Evolutionary conservation across 2,797 vertebrate genomes (phyloP).

Genomic region (Hylomyscus alleni): DNA sequence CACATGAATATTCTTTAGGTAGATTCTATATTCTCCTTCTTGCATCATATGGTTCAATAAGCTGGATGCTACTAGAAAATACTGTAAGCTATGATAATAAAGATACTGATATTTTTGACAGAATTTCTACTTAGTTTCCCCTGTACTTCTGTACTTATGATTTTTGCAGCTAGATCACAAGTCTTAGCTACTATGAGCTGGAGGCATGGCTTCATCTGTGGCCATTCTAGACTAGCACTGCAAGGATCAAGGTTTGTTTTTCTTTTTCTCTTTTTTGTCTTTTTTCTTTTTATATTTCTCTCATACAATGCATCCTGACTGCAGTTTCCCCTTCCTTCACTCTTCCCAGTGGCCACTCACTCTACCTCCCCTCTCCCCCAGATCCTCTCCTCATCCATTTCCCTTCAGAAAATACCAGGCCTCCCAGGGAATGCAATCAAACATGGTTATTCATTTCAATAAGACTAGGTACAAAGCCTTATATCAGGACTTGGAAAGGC

Average conservation of each 20-base stretch:
- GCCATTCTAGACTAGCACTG: neutral
- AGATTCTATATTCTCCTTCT: neutral
- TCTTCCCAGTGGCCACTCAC: neutral
- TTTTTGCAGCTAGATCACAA: neutral
- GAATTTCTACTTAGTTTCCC: neutral
- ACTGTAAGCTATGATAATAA: neutral
- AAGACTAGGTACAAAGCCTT: neutral
- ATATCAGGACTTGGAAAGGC: neutral
- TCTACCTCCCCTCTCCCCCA: neutral
- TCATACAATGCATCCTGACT: neutral
- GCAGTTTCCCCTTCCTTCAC: neutral
- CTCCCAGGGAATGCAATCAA: neutral
- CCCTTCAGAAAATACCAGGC: neutral
- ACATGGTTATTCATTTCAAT: neutral
- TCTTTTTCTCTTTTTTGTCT: neutral
- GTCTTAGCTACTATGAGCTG: neutral
- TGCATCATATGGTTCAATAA: neutral
- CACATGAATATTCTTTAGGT: neutral
- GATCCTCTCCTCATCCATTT: neutral
- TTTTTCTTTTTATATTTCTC: neutral
- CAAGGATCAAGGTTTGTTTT: neutral
- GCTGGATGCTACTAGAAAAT: neutral
- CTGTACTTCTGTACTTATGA: neutral
- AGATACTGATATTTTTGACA: neutral
- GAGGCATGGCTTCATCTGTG: neutral